phyloP scores from a whole-genome alignment of 2,888 invertebrate species.

The Limnephilus marmoratus region DNA sequence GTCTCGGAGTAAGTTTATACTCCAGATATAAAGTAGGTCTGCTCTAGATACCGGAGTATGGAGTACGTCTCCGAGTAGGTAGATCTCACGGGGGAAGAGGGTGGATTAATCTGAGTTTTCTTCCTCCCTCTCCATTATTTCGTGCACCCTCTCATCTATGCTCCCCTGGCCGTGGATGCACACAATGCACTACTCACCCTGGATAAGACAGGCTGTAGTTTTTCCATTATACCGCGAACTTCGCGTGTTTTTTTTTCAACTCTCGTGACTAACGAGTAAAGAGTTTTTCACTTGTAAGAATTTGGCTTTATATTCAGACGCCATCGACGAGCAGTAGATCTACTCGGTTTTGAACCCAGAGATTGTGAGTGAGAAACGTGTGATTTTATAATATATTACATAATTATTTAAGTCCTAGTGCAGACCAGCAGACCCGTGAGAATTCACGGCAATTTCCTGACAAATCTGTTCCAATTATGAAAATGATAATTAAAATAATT shows the following conservation, averaged over 20 bases:
- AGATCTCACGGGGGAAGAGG: neutral
- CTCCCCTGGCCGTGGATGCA: neutral
- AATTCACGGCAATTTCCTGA: too few relatives aligned
- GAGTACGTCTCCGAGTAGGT: neutral
- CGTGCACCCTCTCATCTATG: neutral
- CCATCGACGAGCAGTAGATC: neutral
- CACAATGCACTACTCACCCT: neutral
- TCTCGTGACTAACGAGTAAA: neutral
- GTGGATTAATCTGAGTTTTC: neutral
- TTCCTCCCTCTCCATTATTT: neutral
- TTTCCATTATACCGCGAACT: neutral
- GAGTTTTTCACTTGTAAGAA: neutral
- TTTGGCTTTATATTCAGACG: neutral
- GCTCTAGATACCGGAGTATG: neutral
- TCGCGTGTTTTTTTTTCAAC: neutral
- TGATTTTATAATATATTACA: too few relatives aligned
- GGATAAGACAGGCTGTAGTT: neutral
- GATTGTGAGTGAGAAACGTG: too few relatives aligned
- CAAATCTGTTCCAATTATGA: too few relatives aligned
- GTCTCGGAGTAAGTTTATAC: neutral
- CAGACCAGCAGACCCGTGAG: too few relatives aligned
- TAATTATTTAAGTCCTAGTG: too few relatives aligned
- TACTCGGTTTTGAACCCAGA: neutral
- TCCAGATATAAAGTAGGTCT: neutral
- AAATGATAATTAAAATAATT: too few relatives aligned